A percentile compares a stretch with the other conserved stretches of the same genome.
phyloP scores from a whole-genome alignment of 2,888 invertebrate genomes.

The Drosophila birchii region DNA sequence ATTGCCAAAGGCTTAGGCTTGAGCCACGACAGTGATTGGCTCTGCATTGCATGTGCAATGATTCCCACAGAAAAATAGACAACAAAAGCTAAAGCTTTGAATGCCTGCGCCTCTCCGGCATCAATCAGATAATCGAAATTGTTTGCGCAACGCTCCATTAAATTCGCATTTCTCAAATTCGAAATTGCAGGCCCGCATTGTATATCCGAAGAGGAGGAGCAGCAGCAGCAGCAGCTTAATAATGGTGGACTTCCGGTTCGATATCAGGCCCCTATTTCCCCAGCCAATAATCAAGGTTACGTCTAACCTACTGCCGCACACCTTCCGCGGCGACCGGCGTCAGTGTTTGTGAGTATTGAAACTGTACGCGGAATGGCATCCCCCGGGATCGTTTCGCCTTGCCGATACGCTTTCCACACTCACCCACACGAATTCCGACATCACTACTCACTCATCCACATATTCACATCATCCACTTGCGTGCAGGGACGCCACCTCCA shows the following conservation, averaged over 20 bases:
- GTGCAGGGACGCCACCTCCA: constrained; percentile 87
- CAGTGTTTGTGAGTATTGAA: constrained; percentile 85
- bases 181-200: constrained; percentile 34
- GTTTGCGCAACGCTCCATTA: constrained; percentile 73
- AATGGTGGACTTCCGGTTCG: constrained; percentile 87
- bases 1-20: constrained; percentile 35
- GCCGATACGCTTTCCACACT: constrained; percentile 74
- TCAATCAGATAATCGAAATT: constrained; percentile 61
- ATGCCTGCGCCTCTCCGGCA: constrained; percentile 14
- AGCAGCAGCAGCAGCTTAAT: constrained; percentile 28
- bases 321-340: constrained; percentile 86
- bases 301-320: constrained; percentile 86
- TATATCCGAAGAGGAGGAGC: constrained; percentile 23
- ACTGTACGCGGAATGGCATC: constrained; percentile 60
- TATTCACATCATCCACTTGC: constrained; percentile 13
- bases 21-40: constrained; percentile 33
- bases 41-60: constrained; percentile 63
- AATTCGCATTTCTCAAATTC: constrained; percentile 58
- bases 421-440: constrained; percentile 34
- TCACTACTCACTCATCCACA: constrained; percentile 4
- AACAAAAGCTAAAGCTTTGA: constrained; percentile 14
- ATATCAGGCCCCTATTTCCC: constrained; percentile 86
- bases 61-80: constrained; percentile 65
- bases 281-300: constrained; percentile 86
- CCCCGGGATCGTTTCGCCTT: constrained; percentile 38